A percentile compares a stretch with the other conserved stretches of the same genome.
phyloP scores from a whole-genome alignment of 2,797 vertebrate species.

The Phataginus tetradactyla region DNA sequence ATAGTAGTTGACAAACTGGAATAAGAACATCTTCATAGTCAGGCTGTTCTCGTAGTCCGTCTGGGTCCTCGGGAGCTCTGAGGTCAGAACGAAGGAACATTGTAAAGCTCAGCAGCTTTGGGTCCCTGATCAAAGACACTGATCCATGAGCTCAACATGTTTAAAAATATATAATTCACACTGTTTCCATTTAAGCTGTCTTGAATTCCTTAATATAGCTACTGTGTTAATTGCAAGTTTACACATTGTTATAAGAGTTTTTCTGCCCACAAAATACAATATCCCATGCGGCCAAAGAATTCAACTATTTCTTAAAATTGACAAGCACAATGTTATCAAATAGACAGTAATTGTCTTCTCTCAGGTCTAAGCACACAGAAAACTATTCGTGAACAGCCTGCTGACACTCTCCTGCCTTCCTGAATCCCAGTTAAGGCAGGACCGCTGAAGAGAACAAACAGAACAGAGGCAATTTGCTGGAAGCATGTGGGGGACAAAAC shows the following conservation, averaged over 20 bases:
- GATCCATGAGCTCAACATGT: conserved; percentile 23
- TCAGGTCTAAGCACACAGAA: not conserved
- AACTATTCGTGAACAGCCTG: not conserved
- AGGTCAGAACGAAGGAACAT: conserved; percentile 38
- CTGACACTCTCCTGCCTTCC: not conserved
- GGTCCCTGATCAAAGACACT: conserved; percentile 37
- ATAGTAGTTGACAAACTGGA: conserved; percentile 98
- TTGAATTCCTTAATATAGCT: conserved; percentile 63
- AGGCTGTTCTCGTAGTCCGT: conserved; percentile 97
- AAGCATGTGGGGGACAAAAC: not conserved
- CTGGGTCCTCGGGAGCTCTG: conserved; percentile 95
- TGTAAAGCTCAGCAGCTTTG: conserved; percentile 58
- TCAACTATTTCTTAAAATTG: conserved; percentile 32
- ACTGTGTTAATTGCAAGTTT: conserved; percentile 75
- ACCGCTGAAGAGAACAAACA: not conserved
- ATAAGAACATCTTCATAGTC: conserved; percentile 98
- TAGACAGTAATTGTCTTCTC: not conserved
- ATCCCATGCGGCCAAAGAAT: not conserved
- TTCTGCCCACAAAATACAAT: not conserved
- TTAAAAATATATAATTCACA: conserved; percentile 72
- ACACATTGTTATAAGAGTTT: conserved; percentile 59
- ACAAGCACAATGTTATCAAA: not conserved
- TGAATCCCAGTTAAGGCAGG: not conserved
- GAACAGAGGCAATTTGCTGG: not conserved
- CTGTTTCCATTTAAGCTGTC: conserved; percentile 61